These are phyloP conservation scores for Motacilla tschutschensis DNA, from an alignment of 2,113 vertebrate species.

Conservation along the genomic window DNA sequence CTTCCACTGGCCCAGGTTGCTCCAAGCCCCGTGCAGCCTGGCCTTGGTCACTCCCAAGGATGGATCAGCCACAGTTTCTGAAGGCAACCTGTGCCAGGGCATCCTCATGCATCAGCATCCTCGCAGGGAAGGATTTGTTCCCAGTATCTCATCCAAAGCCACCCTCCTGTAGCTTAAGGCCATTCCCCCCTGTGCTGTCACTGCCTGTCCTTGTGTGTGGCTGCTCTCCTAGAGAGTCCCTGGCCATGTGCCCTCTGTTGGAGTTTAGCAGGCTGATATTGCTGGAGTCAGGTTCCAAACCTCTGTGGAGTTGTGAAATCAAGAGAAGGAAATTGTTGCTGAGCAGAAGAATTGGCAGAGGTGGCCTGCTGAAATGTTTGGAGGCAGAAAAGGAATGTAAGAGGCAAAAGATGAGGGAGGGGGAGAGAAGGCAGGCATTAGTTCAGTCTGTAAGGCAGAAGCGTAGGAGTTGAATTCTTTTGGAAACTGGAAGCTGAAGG, in stretches of 20 bases:
- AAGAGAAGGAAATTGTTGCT: neutral
- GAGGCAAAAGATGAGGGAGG: neutral
- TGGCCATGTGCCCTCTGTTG: rapidly evolving
- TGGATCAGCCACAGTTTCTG: neutral
- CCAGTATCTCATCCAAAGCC: neutral
- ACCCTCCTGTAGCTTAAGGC: neutral
- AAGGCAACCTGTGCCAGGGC: neutral
- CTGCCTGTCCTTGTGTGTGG: neutral
- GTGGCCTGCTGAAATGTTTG: neutral
- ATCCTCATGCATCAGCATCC: too few species aligned
- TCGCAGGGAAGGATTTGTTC: neutral
- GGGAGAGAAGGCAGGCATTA: neutral
- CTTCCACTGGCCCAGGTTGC: neutral
- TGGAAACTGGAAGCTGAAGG: neutral
- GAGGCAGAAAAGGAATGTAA: neutral
- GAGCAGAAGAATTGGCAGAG: neutral
- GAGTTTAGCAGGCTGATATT: neutral
- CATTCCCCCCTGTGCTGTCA: neutral
- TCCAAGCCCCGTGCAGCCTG: neutral
- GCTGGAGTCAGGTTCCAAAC: neutral
- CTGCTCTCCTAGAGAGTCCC: neutral
- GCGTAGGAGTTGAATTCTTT: neutral
- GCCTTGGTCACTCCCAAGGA: neutral
- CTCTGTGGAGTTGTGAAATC: neutral
- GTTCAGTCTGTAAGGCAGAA: neutral